Conservation (phyloP, 2,113 vertebrate species). For the Neotragus pygmaeus region DNA sequence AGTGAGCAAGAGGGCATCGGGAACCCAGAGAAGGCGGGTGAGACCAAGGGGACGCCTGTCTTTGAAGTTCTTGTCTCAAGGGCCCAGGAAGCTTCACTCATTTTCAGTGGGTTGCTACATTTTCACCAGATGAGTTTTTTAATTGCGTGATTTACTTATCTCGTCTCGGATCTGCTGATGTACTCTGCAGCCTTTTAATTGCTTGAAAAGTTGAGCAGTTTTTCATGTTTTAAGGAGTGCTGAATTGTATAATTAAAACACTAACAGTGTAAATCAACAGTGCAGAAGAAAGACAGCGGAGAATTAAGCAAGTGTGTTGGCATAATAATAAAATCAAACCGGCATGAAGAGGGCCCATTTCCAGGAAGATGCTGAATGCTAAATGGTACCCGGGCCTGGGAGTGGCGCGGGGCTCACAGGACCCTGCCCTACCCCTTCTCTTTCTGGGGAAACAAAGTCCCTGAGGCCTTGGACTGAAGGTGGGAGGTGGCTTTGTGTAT, state of each 20-base stretch:
- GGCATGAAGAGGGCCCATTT: constrained; percentile 56
- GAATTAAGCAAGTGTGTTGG: constrained; percentile 84
- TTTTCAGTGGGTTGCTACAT: not conserved
- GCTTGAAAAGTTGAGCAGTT: constrained; percentile 85
- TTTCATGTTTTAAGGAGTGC: constrained; percentile 93
- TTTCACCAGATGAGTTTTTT: constrained; percentile 66
- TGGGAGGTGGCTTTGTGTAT: constrained; percentile 7
- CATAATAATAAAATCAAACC: constrained; percentile 80
- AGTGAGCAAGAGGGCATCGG: rapidly evolving
- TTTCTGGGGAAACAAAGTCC: not conserved
- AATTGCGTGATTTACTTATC: constrained; percentile 86
- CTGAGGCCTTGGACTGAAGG: not conserved
- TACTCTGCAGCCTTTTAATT: constrained; percentile 89
- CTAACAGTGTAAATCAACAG: constrained; percentile 90
- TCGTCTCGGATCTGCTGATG: constrained; percentile 83
- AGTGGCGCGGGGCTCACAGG: not conserved
- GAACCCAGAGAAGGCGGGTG: not conserved
- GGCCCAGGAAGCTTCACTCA: not conserved
- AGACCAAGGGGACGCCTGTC: rapidly evolving
- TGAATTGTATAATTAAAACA: constrained; percentile 94
- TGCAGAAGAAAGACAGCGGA: constrained; percentile 84
- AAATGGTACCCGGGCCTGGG: not conserved
- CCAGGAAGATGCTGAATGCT: not conserved
- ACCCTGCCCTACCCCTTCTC: not conserved
- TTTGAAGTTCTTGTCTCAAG: not conserved